Evolutionary conservation across 2,888 invertebrate genomes (phyloP).

Genomic region (Xylota sylvarum): DNA sequence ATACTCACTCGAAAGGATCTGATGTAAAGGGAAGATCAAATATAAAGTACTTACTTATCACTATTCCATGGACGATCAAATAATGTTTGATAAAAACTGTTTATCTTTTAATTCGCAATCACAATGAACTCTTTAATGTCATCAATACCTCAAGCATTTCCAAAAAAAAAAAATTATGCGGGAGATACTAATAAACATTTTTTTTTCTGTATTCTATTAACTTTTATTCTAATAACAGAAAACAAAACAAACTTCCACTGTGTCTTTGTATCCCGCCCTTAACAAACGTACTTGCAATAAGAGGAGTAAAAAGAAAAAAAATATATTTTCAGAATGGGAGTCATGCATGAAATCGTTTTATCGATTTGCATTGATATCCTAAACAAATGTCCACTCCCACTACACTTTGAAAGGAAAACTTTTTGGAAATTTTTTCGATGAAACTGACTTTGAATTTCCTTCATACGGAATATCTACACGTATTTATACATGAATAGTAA

Average conservation of each 20-base stretch:
- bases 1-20: no score
- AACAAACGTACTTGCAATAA: background rate
- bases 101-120: no score
- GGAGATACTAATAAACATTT: background rate
- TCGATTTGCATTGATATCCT: conserved; percentile 29
- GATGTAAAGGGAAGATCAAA: no score
- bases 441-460: conserved; percentile 34
- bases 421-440: conserved; percentile 27
- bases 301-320: background rate
- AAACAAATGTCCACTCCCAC: conserved; percentile 29
- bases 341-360: conserved; percentile 45
- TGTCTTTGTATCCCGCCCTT: background rate
- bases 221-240: background rate
- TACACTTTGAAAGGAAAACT: conserved; percentile 31
- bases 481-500: conserved; percentile 35
- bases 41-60: no score
- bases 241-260: conserved; percentile 3
- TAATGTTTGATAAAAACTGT: no score
- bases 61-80: no score
- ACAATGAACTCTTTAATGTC: no score
- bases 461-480: conserved; percentile 14
- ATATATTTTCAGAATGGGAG: background rate
- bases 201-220: background rate
- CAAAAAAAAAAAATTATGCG: background rate
- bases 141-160: background rate